Evolutionary conservation across 64 coral and sea anemone genomes (phyloP).

Genomic region (Platygyra sinensis): DNA sequence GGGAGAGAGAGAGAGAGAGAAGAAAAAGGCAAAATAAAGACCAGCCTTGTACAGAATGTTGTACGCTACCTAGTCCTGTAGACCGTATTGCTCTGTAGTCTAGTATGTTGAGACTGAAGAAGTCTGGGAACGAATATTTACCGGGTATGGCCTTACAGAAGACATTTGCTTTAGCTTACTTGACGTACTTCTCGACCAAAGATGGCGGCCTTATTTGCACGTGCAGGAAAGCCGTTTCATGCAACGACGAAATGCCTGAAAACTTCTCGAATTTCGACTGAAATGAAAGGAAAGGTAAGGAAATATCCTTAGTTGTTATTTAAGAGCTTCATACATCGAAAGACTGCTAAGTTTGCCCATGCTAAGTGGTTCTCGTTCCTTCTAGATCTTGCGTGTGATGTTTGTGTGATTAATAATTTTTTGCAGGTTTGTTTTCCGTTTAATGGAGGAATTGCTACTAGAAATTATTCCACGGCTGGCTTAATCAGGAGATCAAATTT

Average conservation of each 20-base stretch:
- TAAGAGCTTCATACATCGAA: not conserved
- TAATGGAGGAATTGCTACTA: not conserved
- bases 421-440: not conserved
- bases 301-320: not conserved
- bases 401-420: not conserved
- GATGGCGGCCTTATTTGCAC: constrained; percentile 73
- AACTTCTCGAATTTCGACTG: not conserved
- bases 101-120: too few relatives aligned
- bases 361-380: not conserved
- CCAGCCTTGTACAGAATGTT: too few relatives aligned
- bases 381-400: too few relatives aligned
- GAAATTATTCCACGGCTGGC: constrained; percentile 12
- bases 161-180: constrained; percentile 22
- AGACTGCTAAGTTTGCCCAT: not conserved
- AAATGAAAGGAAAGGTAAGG: not conserved
- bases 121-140: too few relatives aligned
- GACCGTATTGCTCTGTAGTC: too few relatives aligned
- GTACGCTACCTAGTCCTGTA: too few relatives aligned
- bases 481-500: not conserved
- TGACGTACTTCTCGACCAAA: constrained; percentile 19
- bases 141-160: too few relatives aligned
- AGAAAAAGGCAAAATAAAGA: too few relatives aligned
- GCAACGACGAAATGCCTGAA: not conserved
- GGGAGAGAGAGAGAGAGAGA: too few relatives aligned
- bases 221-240: constrained; percentile 17